Evolutionary conservation across 2,888 invertebrate species (phyloP), one percentile per base, ranked within the genome.

Genomic region (Plutella xylostella): DNA sequence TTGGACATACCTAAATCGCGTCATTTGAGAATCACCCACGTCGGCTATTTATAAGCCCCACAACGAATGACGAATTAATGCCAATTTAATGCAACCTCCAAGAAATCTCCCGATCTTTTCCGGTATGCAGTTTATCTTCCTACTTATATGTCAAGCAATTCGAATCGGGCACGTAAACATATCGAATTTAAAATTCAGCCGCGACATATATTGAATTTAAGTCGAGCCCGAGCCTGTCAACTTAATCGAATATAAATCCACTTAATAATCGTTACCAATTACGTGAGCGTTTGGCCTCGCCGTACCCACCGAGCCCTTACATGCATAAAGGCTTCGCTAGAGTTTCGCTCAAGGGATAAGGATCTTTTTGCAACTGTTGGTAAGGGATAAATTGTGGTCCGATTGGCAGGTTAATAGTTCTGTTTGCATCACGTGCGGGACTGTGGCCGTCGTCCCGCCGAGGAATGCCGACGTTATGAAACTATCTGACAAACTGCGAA

Each of bases 191-290:
- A 61, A 66, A 66, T 63, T 64, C 63, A 65, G 56, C 57, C 63
- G 56, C 60, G 58, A 56, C 59, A 42, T 47, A 43, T 43, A 46
- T 75, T 70, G 59, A 68, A 66, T 72, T 71, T 66, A 73, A 68
- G 63, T 67, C 63, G 51, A 65, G 58, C 60, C 63, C 66, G 61
- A 65, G 65, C 63, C 64, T 72, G 75, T 73, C 75, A 72, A 72
- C 67, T 72, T 74, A 43, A 72, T 73, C 68, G 69, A 65, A 69
- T 71, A 77, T 78, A 74, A 77, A 78, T 76, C 76, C 66, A 66
- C 66, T 68, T 70, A 73, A 73, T 77, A 76, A 75, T 75, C 68
- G 69, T 72, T 73, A 69, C 72, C 77, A 75, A 78, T 78, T 76
- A 78, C 69, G 68, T 66, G 71, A 72, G 65, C 63, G 68, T 70